Evolutionary conservation across 2,888 invertebrate species (phyloP).

Genomic region (Lydus trimaculatus): DNA sequence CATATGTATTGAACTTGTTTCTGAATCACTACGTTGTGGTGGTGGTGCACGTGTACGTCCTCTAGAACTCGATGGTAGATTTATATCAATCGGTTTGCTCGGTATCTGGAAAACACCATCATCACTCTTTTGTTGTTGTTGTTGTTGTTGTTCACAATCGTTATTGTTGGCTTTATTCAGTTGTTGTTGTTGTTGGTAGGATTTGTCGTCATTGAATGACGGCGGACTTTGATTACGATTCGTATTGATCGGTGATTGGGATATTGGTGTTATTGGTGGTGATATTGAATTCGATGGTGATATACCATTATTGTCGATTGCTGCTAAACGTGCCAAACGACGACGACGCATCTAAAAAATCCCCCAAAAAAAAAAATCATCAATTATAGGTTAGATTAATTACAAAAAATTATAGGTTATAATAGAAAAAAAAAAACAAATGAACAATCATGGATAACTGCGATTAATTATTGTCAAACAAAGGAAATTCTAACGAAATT

Average conservation of each 20-base stretch:
- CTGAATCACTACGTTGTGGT: constrained; percentile 60
- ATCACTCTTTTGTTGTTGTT: constrained; percentile 2
- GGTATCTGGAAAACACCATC: constrained; percentile 56
- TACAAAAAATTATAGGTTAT: not conserved
- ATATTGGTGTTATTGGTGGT: constrained; percentile 63
- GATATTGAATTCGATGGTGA: constrained; percentile 60
- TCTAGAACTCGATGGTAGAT: constrained; percentile 52
- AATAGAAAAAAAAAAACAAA: constrained; percentile 5
- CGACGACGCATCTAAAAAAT: constrained; percentile 73
- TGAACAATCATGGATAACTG: not conserved
- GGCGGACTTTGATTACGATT: constrained; percentile 46
- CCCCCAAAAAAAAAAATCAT: not conserved
- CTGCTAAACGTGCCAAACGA: constrained; percentile 76
- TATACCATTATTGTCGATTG: constrained; percentile 66
- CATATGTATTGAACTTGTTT: constrained; percentile 63
- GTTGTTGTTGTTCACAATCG: constrained; percentile 12
- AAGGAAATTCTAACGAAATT: too few species aligned
- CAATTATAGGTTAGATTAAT: not conserved
- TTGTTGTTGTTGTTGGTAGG: constrained; percentile 33
- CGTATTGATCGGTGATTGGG: constrained; percentile 52
- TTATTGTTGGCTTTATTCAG: constrained; percentile 37
- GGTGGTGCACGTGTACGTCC: constrained; percentile 43
- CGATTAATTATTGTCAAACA: too few species aligned
- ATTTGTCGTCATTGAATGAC: constrained; percentile 38
- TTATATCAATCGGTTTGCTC: constrained; percentile 56